Base-by-base conservation (phyloP, 2,797 vertebrate species). In the Onychomys torridus region DNA sequence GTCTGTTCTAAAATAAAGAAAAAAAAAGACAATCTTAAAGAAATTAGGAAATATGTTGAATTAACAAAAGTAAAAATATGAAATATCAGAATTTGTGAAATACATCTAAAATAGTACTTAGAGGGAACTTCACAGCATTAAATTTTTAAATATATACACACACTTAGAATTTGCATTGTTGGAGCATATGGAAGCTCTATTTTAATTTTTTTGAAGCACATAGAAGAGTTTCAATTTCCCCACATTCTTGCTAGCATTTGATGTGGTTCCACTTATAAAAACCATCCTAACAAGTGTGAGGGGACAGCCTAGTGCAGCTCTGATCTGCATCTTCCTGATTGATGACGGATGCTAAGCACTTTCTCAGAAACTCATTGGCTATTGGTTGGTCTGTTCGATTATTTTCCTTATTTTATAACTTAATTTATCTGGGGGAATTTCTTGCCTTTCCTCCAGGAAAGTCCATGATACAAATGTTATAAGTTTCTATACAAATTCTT, bases 1-100 rank as follows among this genome's bases (percentile, higher is more conserved):
- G 88, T 95, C 27, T 79, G 37, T 63, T 84, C 90, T 79, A 67
- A 93, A 57, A 63, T 37, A 88, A 94, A 10, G 23, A 88, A 43
- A 73, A 4, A 63, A 57, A 79, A 76, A 94, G 76, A 46, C 2
- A 61, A 29, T 73, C n/a, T 83, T 73, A 29, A 91, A 11, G 8
- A 37, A 84, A 63, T 81, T 57, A 77, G 52, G 32, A 77, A 86
- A 46, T 73, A 34, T 32, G 12, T 61, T 94, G 34, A 95, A 76
- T 32, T 69, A 94, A 91, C 46, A 21, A 89, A 96, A 71, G 59
- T 40, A 27, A 93, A 94, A 77, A 55, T 82, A 52, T 1, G 21
- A 73, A 81, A 75, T 65, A 61, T 61, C 29, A 96, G 90, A 89
- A 86, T 75, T 67, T 82, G 46, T 43, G 0, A 21, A 37, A 40